Conservation (phyloP, 2,797 vertebrate species). For the Sphenopsis melanotis region DNA sequence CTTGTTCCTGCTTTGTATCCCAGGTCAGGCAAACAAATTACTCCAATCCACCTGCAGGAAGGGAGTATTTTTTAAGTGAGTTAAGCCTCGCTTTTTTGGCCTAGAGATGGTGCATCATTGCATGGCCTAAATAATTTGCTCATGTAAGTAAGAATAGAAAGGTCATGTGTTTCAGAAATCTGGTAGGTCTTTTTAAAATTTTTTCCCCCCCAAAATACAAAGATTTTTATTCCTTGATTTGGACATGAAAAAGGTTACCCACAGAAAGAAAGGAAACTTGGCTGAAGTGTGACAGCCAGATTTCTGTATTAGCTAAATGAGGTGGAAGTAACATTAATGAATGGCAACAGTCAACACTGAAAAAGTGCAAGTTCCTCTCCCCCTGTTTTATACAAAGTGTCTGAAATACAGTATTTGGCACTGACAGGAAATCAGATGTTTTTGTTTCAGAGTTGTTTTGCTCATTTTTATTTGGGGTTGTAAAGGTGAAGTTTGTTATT, state of each 20-base stretch:
- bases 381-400: background rate
- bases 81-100: background rate
- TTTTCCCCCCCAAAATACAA: background rate
- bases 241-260: background rate
- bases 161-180: background rate
- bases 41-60: background rate
- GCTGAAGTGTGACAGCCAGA: background rate
- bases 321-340: background rate
- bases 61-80: background rate
- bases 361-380: background rate
- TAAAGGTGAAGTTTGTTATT: background rate
- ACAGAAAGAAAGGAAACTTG: background rate
- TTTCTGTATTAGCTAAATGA: background rate
- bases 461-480: background rate
- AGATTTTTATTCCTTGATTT: background rate
- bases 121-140: background rate
- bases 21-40: background rate
- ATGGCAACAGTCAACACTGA: background rate
- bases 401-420: background rate
- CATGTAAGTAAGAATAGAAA: background rate
- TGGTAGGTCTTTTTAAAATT: background rate
- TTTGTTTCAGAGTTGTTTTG: background rate
- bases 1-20: background rate
- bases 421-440: background rate
- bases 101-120: background rate